Conservation (phyloP, 1,140 invertebrate species). For the Magallana angulata region DNA sequence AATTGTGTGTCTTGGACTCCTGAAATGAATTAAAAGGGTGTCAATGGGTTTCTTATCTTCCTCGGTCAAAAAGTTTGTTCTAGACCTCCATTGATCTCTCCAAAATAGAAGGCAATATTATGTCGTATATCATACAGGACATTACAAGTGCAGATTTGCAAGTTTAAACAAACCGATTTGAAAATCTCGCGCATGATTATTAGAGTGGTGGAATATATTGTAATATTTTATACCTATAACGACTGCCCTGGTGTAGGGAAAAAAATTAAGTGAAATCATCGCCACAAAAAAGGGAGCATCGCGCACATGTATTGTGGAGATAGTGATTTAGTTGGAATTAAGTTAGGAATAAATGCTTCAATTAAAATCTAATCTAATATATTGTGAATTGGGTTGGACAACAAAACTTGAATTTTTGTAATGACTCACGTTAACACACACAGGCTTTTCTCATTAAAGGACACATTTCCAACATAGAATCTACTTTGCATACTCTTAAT, state of each 20-base stretch:
- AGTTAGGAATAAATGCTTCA: too few relatives aligned
- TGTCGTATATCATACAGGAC: background rate
- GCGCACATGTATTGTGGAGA: too few relatives aligned
- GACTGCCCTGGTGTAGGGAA: too few relatives aligned
- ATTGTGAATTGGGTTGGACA: too few relatives aligned
- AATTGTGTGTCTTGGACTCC: slow-evolving; percentile 17
- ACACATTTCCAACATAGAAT: slow-evolving; percentile 13
- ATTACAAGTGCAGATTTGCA: background rate
- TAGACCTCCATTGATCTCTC: slow-evolving; percentile 6
- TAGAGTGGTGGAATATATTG: too few relatives aligned
- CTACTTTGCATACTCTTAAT: slow-evolving; percentile 37
- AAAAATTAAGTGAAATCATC: too few relatives aligned
- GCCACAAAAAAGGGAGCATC: too few relatives aligned
- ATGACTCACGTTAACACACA: background rate
- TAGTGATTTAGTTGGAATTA: too few relatives aligned
- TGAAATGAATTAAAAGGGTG: slow-evolving; percentile 30
- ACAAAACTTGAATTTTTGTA: background rate
- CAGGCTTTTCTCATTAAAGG: slow-evolving; percentile 7
- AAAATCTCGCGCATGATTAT: too few relatives aligned
- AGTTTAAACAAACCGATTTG: background rate
- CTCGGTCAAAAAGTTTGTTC: slow-evolving; percentile 11
- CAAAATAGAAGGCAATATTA: background rate
- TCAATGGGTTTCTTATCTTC: slow-evolving; percentile 23
- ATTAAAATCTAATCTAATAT: too few relatives aligned
- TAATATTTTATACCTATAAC: too few relatives aligned